Evolutionary conservation across 2,113 vertebrate genomes (phyloP).

Genomic region (Varanus komodoensis): DNA sequence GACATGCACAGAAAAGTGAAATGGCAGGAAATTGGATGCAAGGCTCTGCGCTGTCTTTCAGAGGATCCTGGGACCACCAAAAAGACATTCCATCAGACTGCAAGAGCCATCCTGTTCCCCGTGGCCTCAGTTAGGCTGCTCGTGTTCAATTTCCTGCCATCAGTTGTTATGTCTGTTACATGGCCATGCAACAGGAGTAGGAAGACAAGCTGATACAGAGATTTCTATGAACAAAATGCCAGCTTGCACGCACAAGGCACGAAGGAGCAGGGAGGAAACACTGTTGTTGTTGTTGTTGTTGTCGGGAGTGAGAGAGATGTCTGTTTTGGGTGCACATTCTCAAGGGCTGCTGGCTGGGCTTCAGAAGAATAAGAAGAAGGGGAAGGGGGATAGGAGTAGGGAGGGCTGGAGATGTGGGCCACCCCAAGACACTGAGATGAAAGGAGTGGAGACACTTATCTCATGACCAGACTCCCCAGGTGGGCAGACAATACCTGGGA

Average conservation of each 20-base stretch:
- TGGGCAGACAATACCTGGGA: too few relatives aligned
- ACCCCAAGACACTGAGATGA: too few relatives aligned
- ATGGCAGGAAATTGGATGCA: conserved; percentile 69
- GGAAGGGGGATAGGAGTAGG: too few relatives aligned
- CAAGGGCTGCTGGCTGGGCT: too few relatives aligned
- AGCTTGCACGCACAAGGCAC: conserved; percentile 41
- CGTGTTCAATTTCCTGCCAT: conserved; percentile 70
- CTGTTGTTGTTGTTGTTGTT: conserved; percentile 26
- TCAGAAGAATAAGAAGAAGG: too few relatives aligned
- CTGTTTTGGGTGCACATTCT: too few relatives aligned
- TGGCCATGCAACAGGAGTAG: conserved; percentile 33
- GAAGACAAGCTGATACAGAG: conserved; percentile 61
- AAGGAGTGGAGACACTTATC: too few relatives aligned
- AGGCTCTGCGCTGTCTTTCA: conserved; percentile 37
- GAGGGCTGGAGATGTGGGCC: too few relatives aligned
- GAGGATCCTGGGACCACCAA: conserved; percentile 41
- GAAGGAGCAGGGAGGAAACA: conserved; percentile 48
- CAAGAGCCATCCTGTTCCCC: not conserved
- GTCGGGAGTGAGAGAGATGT: too few relatives aligned
- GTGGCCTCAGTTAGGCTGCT: conserved; percentile 12
- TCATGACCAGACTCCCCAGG: too few relatives aligned
- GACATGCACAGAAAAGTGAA: conserved; percentile 21
- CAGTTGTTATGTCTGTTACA: not conserved
- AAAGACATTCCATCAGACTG: conserved; percentile 27
- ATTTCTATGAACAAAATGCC: conserved; percentile 16